Evolutionary conservation across 1,140 invertebrate species (phyloP).

Genomic region (Calycopis cecrops): DNA sequence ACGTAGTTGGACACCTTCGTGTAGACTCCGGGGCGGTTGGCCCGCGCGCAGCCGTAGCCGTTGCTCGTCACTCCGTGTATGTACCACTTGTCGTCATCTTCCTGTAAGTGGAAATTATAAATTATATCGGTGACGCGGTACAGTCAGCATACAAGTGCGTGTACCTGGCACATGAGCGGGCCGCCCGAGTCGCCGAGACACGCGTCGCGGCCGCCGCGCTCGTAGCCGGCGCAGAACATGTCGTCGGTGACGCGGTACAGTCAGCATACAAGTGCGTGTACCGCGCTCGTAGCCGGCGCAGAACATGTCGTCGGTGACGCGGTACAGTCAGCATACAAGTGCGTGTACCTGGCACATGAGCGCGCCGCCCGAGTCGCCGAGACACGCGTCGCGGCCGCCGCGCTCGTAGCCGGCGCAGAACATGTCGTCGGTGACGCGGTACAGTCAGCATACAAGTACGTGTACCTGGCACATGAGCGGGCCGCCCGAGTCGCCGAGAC

Average conservation of each 20-base stretch:
- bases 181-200: constrained; percentile 93
- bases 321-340: not conserved
- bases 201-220: constrained; percentile 89
- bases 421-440: constrained; percentile 88
- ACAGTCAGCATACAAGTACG: constrained; percentile 76
- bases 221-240: constrained; percentile 93
- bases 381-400: constrained; percentile 90
- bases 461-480: constrained; percentile 78
- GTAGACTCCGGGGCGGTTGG: constrained; percentile 90
- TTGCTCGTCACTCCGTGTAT: constrained; percentile 88
- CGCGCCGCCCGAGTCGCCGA: constrained; percentile 90
- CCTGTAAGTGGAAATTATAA: too few species aligned
- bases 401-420: constrained; percentile 92
- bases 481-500: constrained; percentile 91
- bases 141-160: not conserved
- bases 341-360: constrained; percentile 74
- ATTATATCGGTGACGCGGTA: not conserved
- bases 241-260: constrained; percentile 85
- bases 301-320: constrained; percentile 81
- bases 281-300: constrained; percentile 92
- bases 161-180: constrained; percentile 78
- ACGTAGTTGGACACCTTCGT: constrained; percentile 89
- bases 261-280: too few species aligned
- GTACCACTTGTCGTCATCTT: constrained; percentile 77
- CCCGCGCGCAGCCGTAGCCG: constrained; percentile 90